Evolutionary conservation across 2,888 invertebrate species (phyloP).

Genomic region (Rapana venosa): DNA sequence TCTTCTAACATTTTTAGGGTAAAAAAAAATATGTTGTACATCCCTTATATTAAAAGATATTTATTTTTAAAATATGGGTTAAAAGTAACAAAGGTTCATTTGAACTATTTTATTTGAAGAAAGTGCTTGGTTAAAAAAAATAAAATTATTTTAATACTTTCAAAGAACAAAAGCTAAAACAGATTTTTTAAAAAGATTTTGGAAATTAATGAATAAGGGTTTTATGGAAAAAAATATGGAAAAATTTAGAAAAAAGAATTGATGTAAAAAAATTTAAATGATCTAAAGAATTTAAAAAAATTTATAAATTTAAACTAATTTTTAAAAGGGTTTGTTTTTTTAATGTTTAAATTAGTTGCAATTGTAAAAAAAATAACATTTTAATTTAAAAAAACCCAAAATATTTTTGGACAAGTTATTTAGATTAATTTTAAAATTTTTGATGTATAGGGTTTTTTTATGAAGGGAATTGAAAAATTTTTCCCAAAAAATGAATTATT

Average conservation of each 20-base stretch:
- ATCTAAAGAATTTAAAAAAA: slow-evolving; percentile 78
- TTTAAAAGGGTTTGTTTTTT: slow-evolving; percentile 49
- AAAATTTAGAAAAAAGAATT: too few species aligned
- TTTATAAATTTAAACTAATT: slow-evolving; percentile 53
- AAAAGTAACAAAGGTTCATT: neutral
- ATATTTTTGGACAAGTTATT: slow-evolving; percentile 44
- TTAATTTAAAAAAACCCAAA: slow-evolving; percentile 48
- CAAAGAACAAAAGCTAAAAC: neutral
- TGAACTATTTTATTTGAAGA: neutral
- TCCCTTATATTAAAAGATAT: neutral
- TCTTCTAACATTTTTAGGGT: neutral
- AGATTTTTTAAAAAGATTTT: neutral
- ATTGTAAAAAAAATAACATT: slow-evolving; percentile 28
- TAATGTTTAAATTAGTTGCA: slow-evolving; percentile 50
- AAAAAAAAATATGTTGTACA: neutral
- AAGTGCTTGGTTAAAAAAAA: neutral
- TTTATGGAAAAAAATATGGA: neutral
- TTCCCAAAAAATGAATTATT: too few species aligned
- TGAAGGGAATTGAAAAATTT: too few species aligned
- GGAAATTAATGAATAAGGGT: neutral
- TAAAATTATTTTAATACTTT: neutral
- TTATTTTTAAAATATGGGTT: neutral
- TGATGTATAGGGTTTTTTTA: slow-evolving; percentile 51
- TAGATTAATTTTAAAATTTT: slow-evolving; percentile 48
- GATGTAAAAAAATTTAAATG: slow-evolving; percentile 36